Conservation (phyloP, 2,113 vertebrate genomes). For the Stegostoma tigrinum region DNA sequence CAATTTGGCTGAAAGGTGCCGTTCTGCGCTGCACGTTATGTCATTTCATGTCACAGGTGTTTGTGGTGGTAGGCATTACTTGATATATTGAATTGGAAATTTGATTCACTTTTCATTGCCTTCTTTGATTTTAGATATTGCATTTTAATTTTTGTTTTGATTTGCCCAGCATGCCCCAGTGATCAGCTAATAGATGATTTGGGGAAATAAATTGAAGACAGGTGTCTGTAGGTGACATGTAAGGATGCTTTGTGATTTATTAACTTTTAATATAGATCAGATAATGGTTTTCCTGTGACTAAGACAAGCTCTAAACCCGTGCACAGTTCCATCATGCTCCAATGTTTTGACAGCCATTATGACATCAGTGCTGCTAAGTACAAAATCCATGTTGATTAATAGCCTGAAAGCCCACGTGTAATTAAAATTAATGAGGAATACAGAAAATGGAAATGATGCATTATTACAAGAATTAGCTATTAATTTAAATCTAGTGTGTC, state of each 20-base stretch:
- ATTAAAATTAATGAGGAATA: constrained; percentile 56
- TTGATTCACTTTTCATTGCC: not conserved
- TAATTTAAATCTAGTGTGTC: constrained; percentile 23
- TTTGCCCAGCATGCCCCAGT: not conserved
- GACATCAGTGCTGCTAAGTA: constrained; percentile 29
- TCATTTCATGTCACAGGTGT: not conserved
- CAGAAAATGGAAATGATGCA: constrained; percentile 44
- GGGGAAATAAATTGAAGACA: constrained; percentile 7
- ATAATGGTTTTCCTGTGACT: constrained; percentile 47
- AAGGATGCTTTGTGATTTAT: constrained; percentile 42
- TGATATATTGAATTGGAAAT: not conserved
- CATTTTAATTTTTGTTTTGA: not conserved
- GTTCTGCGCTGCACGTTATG: not conserved
- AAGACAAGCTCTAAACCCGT: constrained; percentile 42
- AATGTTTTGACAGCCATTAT: constrained; percentile 39
- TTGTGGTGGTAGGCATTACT: not conserved
- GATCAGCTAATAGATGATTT: not conserved
- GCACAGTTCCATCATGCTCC: constrained; percentile 48
- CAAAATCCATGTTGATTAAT: constrained; percentile 43
- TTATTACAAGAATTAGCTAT: constrained; percentile 39
- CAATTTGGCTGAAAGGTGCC: not conserved
- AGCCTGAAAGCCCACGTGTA: constrained; percentile 46
- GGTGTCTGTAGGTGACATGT: constrained; percentile 2
- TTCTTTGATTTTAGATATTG: not conserved
- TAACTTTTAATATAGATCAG: constrained; percentile 54